Percentiles rank a stretch among this genome's conserved stretches.
Evolutionary conservation across 2,113 vertebrate species (phyloP).

Genomic region (Albula glossodonta): DNA sequence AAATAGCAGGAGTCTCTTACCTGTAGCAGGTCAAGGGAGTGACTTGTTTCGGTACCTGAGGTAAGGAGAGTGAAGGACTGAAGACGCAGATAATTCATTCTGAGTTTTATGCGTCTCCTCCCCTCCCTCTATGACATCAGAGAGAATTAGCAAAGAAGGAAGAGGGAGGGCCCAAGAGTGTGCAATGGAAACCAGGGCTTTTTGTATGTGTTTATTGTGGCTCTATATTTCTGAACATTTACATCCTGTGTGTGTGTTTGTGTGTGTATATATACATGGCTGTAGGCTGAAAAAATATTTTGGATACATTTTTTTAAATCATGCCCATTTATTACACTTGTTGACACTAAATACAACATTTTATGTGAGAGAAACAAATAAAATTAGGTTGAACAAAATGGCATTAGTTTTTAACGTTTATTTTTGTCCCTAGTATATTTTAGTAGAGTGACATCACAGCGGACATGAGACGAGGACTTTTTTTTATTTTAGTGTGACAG

Average conservation of each 20-base stretch:
- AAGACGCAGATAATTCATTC: not conserved
- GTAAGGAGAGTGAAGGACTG: not conserved
- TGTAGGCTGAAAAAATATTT: not conserved
- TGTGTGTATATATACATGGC: not conserved
- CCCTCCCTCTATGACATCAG: not conserved
- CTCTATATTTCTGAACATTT: not conserved
- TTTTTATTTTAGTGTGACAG: too few relatives aligned
- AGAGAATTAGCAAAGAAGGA: not conserved
- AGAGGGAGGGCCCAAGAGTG: not conserved
- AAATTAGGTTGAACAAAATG: too few relatives aligned
- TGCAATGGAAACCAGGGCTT: not conserved
- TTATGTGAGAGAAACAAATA: too few relatives aligned
- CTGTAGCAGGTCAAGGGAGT: not conserved
- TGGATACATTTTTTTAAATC: too few relatives aligned
- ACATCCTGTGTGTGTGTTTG: not conserved
- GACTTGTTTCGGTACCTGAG: not conserved
- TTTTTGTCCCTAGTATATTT: too few relatives aligned
- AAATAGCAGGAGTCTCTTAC: conserved; percentile 5
- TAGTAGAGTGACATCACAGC: too few relatives aligned
- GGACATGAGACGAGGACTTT: too few relatives aligned
- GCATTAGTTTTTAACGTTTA: too few relatives aligned
- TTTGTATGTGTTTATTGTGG: not conserved
- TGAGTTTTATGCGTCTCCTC: not conserved
- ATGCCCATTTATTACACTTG: too few relatives aligned
- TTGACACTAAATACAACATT: too few relatives aligned